Evolutionary conservation across 23 tunicate genomes (phyloP), one percentile per base, ranked within the genome.

Genomic region (Ascidia mentula): DNA sequence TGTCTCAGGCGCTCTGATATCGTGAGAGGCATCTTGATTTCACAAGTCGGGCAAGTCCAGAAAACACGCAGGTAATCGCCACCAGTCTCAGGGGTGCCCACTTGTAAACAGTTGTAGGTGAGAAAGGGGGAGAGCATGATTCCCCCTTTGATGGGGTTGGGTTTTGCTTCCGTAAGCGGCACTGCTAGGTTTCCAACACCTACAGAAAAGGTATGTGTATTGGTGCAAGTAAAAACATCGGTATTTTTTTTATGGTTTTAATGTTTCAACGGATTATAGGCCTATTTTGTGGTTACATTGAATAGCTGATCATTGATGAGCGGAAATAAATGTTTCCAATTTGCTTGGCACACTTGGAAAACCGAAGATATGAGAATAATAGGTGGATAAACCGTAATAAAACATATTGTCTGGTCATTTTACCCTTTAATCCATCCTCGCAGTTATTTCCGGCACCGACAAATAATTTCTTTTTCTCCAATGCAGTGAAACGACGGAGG

Each of bases 41-140:
- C 40, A 35, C 97, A 91, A 46, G 69, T 75, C 0, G 90, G 92
- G 33, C 97, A 91, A 31, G 97, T 91, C 97, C 97, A 91, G 72
- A 91, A 91, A 38, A 77, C 79, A 31, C 97, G 70, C 18, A 91
- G 46, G 32, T 89, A 84, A 73, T 82, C 86, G 45, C 83, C 76
- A 0, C 72, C 36, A 26, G n/a, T 37, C 18, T 84, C 88, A 39
- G 46, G 73, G 28, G 46, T 46, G 61, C 72, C 76, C 33, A 60
- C 69, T 8, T 77, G 77, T 20, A 91, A 77, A 60, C 92, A 91
- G 72, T 87, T 87, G 60, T 60, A 87, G 13, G 97, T 91, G 28
- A 91, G 72, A 40, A 53, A 91, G 24, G 76, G 70, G 3, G 97
- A 69, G 38, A 87, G 53, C 40, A 35, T 69, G 20, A 91, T 60